Evolutionary conservation across 2,797 vertebrate species (phyloP).

Genomic region (Mallotus villosus): DNA sequence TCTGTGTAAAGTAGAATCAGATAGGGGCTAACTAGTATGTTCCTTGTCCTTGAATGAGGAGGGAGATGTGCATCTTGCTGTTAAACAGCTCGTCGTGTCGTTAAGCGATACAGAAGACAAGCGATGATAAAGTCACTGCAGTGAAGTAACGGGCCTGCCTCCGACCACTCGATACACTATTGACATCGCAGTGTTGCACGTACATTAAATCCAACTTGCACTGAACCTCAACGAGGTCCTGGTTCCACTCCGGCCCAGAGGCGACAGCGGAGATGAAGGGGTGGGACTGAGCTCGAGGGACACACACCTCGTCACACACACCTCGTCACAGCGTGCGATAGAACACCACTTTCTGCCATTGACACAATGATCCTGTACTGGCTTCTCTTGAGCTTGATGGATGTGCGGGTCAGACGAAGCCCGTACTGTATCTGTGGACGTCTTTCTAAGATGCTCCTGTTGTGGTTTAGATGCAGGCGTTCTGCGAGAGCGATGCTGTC

Average conservation of each 20-base stretch:
- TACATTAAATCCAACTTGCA: conserved; percentile 35
- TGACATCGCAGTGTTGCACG: conserved; percentile 16
- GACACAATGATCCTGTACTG: conserved; percentile 76
- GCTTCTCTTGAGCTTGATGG: conserved; percentile 75
- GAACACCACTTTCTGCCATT: conserved; percentile 74
- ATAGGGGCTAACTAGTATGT: conserved; percentile 31
- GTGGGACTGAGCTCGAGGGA: conserved; percentile 29
- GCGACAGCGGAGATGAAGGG: neutral
- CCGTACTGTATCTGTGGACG: conserved; percentile 49
- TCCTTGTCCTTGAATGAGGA: conserved; percentile 4
- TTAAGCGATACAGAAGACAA: conserved; percentile 16
- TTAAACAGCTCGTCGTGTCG: no score
- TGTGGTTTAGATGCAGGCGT: conserved; percentile 48
- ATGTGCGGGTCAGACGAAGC: conserved; percentile 70
- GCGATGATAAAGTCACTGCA: conserved; percentile 4
- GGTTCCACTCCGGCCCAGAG: neutral
- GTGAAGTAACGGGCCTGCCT: conserved; percentile 14
- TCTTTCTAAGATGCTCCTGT: conserved; percentile 62
- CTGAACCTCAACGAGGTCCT: no score
- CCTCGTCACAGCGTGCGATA: conserved; percentile 78
- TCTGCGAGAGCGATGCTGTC: conserved; percentile 56
- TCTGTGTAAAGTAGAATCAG: conserved; percentile 42
- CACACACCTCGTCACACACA: conserved; percentile 78
- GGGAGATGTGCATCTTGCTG: neutral
- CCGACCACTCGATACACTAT: conserved; percentile 32